Evolutionary conservation across 2,113 vertebrate genomes (phyloP).

Genomic region (Heterotilapia buettikoferi): DNA sequence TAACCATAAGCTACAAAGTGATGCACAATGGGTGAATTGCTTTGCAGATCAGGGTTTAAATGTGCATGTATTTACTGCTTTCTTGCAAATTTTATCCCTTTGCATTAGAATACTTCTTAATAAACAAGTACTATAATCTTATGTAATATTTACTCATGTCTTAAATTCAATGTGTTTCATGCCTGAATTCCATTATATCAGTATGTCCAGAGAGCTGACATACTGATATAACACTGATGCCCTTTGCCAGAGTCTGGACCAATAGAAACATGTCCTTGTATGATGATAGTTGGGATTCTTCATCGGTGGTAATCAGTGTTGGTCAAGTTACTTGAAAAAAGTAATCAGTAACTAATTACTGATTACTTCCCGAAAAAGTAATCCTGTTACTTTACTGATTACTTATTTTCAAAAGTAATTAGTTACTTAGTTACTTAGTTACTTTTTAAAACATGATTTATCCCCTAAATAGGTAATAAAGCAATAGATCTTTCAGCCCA

Average conservation of each 20-base stretch:
- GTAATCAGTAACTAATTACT: too few relatives aligned
- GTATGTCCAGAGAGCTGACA: neutral
- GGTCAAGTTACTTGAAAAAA: too few relatives aligned
- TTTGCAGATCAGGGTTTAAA: neutral
- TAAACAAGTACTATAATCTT: neutral
- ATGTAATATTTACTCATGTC: neutral
- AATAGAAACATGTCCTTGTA: neutral
- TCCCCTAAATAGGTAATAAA: too few relatives aligned
- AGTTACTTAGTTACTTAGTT: too few relatives aligned
- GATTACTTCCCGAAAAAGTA: too few relatives aligned
- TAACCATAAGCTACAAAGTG: neutral
- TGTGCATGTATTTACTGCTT: fast-evolving
- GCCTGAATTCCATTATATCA: neutral
- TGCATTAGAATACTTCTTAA: neutral
- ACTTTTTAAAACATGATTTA: too few relatives aligned
- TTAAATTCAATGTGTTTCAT: neutral
- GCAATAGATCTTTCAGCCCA: too few relatives aligned
- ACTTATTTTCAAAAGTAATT: too few relatives aligned
- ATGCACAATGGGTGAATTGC: neutral
- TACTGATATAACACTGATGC: neutral
- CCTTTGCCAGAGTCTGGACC: neutral
- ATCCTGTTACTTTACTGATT: too few relatives aligned
- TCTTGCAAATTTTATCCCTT: neutral
- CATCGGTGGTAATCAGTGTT: neutral
- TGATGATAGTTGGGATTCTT: neutral